These are phyloP conservation scores for Teinopalpus imperialis DNA, from an alignment of 2,888 invertebrate species.

Conservation along the genomic window DNA sequence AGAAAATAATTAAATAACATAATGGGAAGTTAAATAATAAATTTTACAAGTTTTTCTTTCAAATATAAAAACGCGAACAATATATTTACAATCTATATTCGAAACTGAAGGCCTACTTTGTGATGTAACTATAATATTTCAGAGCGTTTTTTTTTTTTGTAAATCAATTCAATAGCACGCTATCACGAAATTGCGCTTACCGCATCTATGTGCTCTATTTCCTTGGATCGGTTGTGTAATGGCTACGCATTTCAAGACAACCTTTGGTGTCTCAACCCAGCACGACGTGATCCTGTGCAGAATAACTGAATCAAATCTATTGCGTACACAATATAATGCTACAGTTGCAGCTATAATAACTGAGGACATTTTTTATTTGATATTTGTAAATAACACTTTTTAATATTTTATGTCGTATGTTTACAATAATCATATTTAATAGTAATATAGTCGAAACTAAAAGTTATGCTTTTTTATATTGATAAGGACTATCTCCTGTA, in stretches of 20 bases:
- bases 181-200: slow-evolving; percentile 39
- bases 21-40: too few species aligned
- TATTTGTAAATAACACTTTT: too few species aligned
- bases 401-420: too few species aligned
- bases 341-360: slow-evolving; percentile 31
- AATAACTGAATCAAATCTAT: slow-evolving; percentile 45
- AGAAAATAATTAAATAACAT: too few species aligned
- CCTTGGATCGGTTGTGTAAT: slow-evolving; percentile 41
- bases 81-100: neutral
- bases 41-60: too few species aligned
- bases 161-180: slow-evolving; percentile 13
- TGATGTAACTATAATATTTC: slow-evolving; percentile 14
- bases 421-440: too few species aligned
- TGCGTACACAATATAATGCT: slow-evolving; percentile 40
- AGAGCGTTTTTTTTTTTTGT: slow-evolving; percentile 19
- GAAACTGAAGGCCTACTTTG: slow-evolving; percentile 1
- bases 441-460: too few species aligned
- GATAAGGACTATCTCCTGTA: too few species aligned
- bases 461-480: too few species aligned
- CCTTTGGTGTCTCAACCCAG: slow-evolving; percentile 52
- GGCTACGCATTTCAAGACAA: slow-evolving; percentile 47
- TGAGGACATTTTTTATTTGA: slow-evolving; percentile 23
- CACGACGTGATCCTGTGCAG: slow-evolving; percentile 52
- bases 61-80: neutral
- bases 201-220: slow-evolving; percentile 48